Conservation (phyloP, 30 jellyfish, hydroid and myxozoan species). For the Catostylus mosaicus region DNA sequence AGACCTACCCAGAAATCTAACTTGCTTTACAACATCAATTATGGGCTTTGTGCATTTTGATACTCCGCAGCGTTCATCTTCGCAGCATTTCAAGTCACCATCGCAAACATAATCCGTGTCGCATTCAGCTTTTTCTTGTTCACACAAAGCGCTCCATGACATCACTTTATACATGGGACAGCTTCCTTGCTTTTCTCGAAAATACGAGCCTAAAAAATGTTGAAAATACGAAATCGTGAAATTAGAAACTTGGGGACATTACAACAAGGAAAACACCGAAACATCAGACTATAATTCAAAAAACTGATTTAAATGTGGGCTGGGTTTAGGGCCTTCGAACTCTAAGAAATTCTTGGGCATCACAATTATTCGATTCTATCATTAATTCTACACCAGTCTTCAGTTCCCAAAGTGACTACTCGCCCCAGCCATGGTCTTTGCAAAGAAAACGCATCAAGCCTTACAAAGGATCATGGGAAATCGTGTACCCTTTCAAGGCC, state of each 20-base stretch:
- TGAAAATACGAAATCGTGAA: background rate
- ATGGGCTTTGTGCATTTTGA: slow-evolving; percentile 53
- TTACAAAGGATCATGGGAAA: background rate
- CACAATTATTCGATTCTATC: too few species aligned
- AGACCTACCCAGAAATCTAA: background rate
- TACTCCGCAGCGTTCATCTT: slow-evolving; percentile 65
- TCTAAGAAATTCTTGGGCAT: too few species aligned
- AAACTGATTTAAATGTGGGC: too few species aligned
- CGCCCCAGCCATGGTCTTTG: too few species aligned
- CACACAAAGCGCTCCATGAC: slow-evolving; percentile 37
- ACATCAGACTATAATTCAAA: too few species aligned
- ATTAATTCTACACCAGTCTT: too few species aligned
- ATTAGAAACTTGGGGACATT: too few species aligned
- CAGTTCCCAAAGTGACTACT: too few species aligned
- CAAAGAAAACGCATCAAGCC: background rate
- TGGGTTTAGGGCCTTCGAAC: too few species aligned
- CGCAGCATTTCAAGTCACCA: slow-evolving; percentile 67
- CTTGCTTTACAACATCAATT: background rate
- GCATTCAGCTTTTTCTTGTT: slow-evolving; percentile 47
- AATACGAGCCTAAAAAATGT: slow-evolving; percentile 1
- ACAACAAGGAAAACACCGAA: too few species aligned
- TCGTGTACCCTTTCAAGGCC: background rate
- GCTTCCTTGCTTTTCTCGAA: slow-evolving; percentile 26
- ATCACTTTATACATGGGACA: slow-evolving; percentile 52
- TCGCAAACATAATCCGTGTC: slow-evolving; percentile 31